Percentiles rank a stretch among this genome's conserved stretches.
phyloP scores from a whole-genome alignment of 30 jellyfish, hydroid and myxozoan species.

The Catostylus mosaicus region DNA sequence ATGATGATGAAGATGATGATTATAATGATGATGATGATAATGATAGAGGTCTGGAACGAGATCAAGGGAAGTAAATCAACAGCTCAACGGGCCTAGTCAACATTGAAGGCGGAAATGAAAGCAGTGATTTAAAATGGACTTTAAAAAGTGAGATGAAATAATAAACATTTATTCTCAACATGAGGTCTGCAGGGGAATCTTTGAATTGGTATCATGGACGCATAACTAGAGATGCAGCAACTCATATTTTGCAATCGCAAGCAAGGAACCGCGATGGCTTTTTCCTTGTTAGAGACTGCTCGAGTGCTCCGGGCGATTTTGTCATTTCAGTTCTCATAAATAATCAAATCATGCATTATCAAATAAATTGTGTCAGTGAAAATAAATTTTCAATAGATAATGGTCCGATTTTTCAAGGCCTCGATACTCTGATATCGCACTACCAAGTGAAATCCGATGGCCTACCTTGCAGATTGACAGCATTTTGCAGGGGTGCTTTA shows the following conservation, averaged over 20 bases:
- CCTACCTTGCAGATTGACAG: conserved; percentile 78
- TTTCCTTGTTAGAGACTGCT: conserved; percentile 90
- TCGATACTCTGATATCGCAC: conserved; percentile 75
- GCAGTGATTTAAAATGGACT: background rate
- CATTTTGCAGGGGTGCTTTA: conserved; percentile 68
- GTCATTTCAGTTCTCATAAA: conserved; percentile 72
- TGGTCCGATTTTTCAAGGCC: conserved; percentile 94
- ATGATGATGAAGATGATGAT: no score
- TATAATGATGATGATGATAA: no score
- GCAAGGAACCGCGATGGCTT: conserved; percentile 80
- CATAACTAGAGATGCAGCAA: conserved; percentile 86
- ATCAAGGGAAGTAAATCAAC: background rate
- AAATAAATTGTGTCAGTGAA: conserved; percentile 83
- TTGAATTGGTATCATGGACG: conserved; percentile 88
- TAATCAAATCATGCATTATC: conserved; percentile 82
- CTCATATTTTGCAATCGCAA: conserved; percentile 53
- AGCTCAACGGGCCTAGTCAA: conserved; percentile 14
- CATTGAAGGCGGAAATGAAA: conserved; percentile 11
- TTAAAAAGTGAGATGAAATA: background rate
- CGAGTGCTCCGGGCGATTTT: conserved; percentile 84
- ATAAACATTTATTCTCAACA: background rate
- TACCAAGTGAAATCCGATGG: conserved; percentile 85
- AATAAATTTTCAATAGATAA: conserved; percentile 80
- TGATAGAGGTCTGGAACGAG: conserved; percentile 8
- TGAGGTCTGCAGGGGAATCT: conserved; percentile 56